Conservation (phyloP, 2,113 vertebrate genomes). For the Neomonachus schauinslandi region DNA sequence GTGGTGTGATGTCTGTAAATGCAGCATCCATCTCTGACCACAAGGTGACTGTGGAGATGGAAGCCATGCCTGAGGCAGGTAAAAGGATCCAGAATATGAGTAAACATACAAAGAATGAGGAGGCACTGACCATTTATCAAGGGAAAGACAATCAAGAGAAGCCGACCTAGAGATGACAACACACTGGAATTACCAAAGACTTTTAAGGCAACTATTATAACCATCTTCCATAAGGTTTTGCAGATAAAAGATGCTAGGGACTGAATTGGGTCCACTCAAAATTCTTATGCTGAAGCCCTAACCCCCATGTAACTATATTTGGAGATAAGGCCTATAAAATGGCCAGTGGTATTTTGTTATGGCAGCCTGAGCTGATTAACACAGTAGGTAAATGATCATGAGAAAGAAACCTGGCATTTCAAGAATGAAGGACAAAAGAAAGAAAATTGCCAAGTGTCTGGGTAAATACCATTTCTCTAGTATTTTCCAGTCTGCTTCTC, state of each 20-base stretch:
- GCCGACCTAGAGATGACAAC: not conserved
- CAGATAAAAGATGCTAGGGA: not conserved
- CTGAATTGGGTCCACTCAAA: not conserved
- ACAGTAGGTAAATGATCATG: not conserved
- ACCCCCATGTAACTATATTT: not conserved
- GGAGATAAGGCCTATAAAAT: not conserved
- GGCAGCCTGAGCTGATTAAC: not conserved
- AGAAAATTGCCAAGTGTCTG: not conserved
- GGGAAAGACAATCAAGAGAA: not conserved
- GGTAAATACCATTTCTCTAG: not conserved
- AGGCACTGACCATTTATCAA: not conserved
- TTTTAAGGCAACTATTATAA: not conserved
- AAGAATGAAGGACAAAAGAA: constrained; percentile 17
- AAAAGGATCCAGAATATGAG: not conserved
- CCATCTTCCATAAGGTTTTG: not conserved
- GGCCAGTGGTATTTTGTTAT: not conserved
- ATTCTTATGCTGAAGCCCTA: not conserved
- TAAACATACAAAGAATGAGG: not conserved
- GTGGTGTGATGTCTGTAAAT: not conserved
- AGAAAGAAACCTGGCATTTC: not conserved
- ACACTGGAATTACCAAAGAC: not conserved
- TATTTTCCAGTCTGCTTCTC: not conserved
- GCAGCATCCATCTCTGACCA: not conserved
- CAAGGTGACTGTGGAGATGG: not conserved
- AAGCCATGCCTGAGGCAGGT: not conserved